Percentiles rank a stretch among this genome's conserved stretches.
Conservation (phyloP, 2,888 invertebrate genomes). For the Tyria jacobaeae region DNA sequence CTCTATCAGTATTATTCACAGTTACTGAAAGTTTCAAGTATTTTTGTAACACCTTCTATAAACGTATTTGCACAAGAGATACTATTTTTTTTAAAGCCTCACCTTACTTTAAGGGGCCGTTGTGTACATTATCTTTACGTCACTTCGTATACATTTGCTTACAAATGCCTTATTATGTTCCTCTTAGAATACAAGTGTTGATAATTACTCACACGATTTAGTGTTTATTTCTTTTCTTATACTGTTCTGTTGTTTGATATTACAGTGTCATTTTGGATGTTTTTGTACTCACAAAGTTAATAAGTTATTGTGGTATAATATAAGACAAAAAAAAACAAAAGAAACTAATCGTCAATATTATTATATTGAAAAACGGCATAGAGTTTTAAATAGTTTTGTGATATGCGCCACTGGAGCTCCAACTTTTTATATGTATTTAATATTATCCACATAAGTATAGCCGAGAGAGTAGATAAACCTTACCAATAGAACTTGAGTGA, state of each 20-base stretch:
- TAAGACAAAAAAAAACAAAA: no score
- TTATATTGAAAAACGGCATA: no score
- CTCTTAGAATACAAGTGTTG: conserved; percentile 37
- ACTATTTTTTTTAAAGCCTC: background rate
- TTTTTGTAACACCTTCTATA: background rate
- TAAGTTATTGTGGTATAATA: no score
- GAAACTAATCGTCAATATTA: no score
- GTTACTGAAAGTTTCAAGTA: no score
- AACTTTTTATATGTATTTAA: no score
- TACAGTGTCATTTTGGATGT: background rate
- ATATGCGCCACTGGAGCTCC: no score
- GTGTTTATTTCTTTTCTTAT: conserved; percentile 26
- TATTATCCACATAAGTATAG: no score
- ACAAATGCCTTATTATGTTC: conserved; percentile 48
- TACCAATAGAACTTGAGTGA: no score
- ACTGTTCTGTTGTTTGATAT: conserved; percentile 20
- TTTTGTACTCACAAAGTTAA: background rate
- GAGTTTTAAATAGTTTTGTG: no score
- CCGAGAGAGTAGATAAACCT: no score
- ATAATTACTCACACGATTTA: conserved; percentile 42
- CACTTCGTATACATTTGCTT: conserved; percentile 50
- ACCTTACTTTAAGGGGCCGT: conserved; percentile 7
- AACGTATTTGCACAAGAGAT: background rate
- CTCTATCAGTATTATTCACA: no score
- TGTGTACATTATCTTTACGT: conserved; percentile 35